Conservation (phyloP, 2,113 vertebrate species). For the Pangasianodon gigas region DNA sequence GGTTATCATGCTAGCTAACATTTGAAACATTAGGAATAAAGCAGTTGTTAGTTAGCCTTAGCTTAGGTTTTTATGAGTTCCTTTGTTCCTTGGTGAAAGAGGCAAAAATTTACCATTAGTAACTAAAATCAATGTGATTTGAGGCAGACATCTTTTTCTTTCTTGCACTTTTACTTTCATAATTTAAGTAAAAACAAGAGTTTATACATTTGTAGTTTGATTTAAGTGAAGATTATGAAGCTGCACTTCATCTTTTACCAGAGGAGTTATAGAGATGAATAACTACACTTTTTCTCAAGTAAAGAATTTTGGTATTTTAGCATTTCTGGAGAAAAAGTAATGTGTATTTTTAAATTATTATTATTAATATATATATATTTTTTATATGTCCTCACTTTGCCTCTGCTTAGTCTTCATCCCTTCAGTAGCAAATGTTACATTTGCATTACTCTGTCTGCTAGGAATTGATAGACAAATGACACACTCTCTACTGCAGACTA, state of each 20-base stretch:
- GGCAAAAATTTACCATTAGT: neutral
- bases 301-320: neutral
- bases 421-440: slow-evolving; percentile 39
- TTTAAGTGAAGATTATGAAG: neutral
- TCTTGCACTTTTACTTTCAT: neutral
- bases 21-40: neutral
- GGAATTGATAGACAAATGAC: slow-evolving; percentile 27
- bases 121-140: neutral
- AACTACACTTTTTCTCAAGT: neutral
- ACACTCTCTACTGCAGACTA: neutral
- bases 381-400: neutral
- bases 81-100: neutral
- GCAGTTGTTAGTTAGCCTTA: neutral
- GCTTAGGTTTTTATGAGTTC: neutral
- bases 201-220: neutral
- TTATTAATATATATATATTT: neutral
- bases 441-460: neutral
- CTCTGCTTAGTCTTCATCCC: neutral
- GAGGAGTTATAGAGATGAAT: neutral
- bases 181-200: neutral
- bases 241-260: neutral
- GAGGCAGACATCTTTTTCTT: too few species aligned
- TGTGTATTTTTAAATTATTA: neutral
- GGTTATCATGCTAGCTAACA: neutral
- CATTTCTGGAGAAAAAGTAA: neutral